Evolutionary conservation across 2,113 vertebrate genomes (phyloP).

Genomic region (Crypturellus undulatus): DNA sequence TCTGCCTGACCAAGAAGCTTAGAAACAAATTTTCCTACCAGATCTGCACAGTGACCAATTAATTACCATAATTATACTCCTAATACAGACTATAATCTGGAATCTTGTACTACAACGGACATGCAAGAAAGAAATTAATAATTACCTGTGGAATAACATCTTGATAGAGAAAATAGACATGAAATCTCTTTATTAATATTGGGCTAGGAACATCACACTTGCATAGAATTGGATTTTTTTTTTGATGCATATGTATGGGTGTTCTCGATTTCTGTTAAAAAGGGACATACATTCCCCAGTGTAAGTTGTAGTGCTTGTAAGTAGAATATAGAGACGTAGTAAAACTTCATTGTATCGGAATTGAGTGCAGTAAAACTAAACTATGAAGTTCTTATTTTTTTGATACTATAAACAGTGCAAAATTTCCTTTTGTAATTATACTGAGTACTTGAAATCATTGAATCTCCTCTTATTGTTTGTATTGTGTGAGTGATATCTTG

Average conservation of each 20-base stretch:
- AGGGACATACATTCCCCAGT: background rate
- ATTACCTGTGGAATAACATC: background rate
- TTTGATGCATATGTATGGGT: background rate
- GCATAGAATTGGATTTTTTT: slow-evolving; percentile 10
- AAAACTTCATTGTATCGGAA: background rate
- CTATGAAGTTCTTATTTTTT: background rate
- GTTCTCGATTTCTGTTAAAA: background rate
- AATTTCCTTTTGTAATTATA: slow-evolving; percentile 16
- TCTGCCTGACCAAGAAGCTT: background rate
- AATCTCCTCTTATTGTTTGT: background rate
- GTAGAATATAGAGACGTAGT: background rate
- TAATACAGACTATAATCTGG: background rate
- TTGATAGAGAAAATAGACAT: background rate
- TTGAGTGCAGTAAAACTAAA: background rate
- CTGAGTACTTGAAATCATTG: slow-evolving; percentile 35
- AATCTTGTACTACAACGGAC: background rate
- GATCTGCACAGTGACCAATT: background rate
- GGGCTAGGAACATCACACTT: background rate
- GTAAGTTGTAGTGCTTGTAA: background rate
- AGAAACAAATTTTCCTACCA: background rate
- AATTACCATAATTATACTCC: background rate
- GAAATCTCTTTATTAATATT: background rate
- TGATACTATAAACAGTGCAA: background rate
- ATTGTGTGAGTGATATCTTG: background rate
- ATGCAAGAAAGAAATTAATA: background rate